Conservation (phyloP, 1,140 invertebrate genomes). For the Semibalanus balanoides region DNA sequence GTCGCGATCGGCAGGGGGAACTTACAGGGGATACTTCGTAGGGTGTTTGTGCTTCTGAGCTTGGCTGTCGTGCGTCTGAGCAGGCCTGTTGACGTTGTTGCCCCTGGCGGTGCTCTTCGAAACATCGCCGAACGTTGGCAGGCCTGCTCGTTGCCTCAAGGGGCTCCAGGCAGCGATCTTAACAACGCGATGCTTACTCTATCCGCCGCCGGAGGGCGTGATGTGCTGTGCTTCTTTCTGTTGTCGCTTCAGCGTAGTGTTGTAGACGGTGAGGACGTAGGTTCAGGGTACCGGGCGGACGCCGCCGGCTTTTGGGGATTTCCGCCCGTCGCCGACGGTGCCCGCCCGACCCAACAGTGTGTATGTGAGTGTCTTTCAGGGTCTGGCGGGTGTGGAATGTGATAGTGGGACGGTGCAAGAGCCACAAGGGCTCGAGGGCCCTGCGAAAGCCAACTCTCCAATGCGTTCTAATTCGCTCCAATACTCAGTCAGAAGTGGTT, state of each 20-base stretch:
- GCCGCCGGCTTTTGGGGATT: too few relatives aligned
- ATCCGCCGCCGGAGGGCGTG: too few relatives aligned
- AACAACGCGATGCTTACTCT: neutral
- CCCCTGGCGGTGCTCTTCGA: too few relatives aligned
- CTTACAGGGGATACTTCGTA: neutral
- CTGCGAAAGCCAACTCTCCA: neutral
- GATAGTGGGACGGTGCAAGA: neutral
- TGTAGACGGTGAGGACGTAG: too few relatives aligned
- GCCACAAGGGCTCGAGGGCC: neutral
- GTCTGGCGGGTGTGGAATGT: neutral
- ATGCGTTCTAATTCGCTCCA: neutral
- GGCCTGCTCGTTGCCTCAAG: neutral
- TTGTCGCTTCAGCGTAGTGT: too few relatives aligned
- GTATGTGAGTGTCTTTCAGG: neutral
- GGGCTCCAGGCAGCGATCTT: neutral
- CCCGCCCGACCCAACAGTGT: too few relatives aligned
- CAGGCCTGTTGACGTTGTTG: neutral
- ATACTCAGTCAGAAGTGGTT: neutral
- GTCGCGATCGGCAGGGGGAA: neutral
- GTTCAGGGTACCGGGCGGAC: too few relatives aligned
- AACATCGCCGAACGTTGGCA: neutral
- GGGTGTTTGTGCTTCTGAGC: neutral
- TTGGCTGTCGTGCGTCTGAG: neutral
- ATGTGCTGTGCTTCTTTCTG: too few relatives aligned
- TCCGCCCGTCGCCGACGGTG: too few relatives aligned